Percentiles rank a stretch among this genome's conserved stretches.
phyloP scores from a whole-genome alignment of 2,113 vertebrate genomes.

The Ondatra zibethicus region DNA sequence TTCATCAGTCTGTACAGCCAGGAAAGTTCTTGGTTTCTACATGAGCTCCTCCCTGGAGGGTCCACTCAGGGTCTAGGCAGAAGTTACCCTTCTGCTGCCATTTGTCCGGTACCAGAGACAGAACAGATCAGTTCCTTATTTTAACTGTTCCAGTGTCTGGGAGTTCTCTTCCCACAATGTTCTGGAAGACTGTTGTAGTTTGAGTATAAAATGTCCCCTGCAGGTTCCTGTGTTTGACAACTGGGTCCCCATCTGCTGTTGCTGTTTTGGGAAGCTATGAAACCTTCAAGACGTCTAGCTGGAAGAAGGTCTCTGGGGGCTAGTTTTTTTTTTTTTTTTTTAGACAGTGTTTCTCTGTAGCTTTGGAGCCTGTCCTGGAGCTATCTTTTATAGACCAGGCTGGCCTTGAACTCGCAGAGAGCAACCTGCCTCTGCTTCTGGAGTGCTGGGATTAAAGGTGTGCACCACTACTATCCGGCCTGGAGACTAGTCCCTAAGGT shows the following conservation, averaged over 20 bases:
- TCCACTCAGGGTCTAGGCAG: not conserved
- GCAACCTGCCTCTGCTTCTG: too few species aligned
- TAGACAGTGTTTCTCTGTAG: too few species aligned
- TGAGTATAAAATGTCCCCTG: not conserved
- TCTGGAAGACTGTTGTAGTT: not conserved
- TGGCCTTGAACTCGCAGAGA: too few species aligned
- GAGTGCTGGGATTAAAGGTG: too few species aligned
- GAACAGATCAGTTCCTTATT: not conserved
- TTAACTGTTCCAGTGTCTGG: not conserved
- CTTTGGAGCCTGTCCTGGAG: too few species aligned
- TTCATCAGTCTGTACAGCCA: not conserved
- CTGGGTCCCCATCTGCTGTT: not conserved
- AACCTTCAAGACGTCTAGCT: not conserved
- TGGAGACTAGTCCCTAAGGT: too few species aligned
- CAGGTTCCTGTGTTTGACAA: not conserved
- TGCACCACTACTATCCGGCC: too few species aligned
- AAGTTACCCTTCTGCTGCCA: not conserved
- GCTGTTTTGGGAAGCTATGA: not conserved
- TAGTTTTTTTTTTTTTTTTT: too few species aligned
- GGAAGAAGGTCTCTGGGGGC: not conserved
- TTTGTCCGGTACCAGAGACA: not conserved
- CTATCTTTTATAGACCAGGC: too few species aligned
- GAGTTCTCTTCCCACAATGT: not conserved
- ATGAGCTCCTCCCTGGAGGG: not conserved
- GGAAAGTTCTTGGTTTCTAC: not conserved